phyloP scores from a whole-genome alignment of 2,113 vertebrate species.

The Stigmatopora nigra region DNA sequence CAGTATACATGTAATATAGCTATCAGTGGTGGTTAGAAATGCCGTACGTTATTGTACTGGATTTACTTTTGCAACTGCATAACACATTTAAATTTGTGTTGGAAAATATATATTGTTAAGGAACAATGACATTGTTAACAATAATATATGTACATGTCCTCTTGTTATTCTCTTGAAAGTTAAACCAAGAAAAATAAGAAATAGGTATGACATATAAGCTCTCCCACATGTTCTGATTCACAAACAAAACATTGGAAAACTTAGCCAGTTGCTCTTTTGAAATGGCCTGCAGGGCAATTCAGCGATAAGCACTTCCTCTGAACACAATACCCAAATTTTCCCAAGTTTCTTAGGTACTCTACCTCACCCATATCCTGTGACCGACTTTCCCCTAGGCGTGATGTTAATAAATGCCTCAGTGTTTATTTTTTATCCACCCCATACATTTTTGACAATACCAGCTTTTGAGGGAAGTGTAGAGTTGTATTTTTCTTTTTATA shows the following conservation, averaged over 20 bases:
- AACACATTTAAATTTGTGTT: too few relatives aligned
- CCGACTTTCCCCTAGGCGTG: constrained; percentile 41
- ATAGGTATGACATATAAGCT: constrained; percentile 33
- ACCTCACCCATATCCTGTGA: constrained; percentile 49
- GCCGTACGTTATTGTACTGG: too few relatives aligned
- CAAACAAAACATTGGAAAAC: constrained; percentile 26
- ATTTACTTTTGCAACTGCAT: too few relatives aligned
- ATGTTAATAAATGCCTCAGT: constrained; percentile 52
- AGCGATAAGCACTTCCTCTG: constrained; percentile 58
- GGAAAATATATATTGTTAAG: too few relatives aligned
- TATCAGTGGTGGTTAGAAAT: too few relatives aligned
- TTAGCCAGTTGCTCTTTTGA: constrained; percentile 46
- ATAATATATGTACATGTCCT: too few relatives aligned
- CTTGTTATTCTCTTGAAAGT: too few relatives aligned
- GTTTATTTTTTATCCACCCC: constrained; percentile 54
- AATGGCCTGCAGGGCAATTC: constrained; percentile 47
- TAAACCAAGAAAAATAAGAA: constrained; percentile 6
- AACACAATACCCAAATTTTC: constrained; percentile 51
- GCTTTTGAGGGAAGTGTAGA: constrained; percentile 51
- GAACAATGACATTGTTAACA: too few relatives aligned
- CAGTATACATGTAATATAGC: too few relatives aligned
- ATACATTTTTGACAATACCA: constrained; percentile 66
- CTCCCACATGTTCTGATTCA: constrained; percentile 14
- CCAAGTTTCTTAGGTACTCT: constrained; percentile 25
- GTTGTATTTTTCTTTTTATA: constrained; percentile 38